Conservation (phyloP, 1,140 invertebrate genomes). For the Chironomus tepperi region DNA sequence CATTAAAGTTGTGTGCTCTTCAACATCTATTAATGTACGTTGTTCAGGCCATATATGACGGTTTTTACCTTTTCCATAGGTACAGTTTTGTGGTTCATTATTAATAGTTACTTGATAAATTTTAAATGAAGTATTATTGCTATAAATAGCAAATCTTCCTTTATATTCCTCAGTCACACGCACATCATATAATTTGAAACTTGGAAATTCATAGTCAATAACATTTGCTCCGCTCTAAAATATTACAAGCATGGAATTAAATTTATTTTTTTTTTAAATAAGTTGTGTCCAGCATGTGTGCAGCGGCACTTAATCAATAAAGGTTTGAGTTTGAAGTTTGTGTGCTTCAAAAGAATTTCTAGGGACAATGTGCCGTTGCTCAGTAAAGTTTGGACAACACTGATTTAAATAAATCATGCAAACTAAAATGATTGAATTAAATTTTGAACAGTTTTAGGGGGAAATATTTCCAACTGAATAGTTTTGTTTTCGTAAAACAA, state of each 20-base stretch:
- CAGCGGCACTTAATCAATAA: no score
- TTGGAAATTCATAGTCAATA: background rate
- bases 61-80: background rate
- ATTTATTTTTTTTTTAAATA: no score
- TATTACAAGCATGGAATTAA: no score
- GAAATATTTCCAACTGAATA: no score
- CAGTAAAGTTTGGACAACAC: no score
- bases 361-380: no score
- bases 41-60: background rate
- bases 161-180: background rate
- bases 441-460: no score
- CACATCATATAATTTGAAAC: background rate
- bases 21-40: no score
- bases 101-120: constrained; percentile 3
- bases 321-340: background rate
- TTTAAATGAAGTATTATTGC: background rate
- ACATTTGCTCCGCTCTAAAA: background rate
- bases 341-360: no score
- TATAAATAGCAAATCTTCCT: background rate
- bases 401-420: no score
- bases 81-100: background rate
- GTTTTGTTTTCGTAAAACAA: background rate
- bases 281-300: no score
- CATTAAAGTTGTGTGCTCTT: no score
- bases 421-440: background rate